Conservation (phyloP, 2,888 invertebrate species). For the Orthonevra nobilis region DNA sequence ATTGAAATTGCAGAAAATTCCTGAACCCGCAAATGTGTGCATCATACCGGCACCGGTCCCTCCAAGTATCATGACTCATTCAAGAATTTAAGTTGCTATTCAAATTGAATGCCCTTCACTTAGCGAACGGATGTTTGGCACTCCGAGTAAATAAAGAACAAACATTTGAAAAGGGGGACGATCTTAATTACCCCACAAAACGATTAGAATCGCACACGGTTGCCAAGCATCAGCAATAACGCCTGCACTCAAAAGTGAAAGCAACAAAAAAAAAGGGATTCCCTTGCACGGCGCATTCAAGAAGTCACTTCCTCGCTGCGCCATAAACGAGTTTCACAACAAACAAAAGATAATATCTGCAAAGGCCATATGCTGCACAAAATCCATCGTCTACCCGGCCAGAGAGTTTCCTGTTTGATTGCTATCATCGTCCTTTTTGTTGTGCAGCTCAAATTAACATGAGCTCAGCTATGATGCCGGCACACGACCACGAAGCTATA, state of each 20-base stretch:
- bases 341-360: conserved; percentile 46
- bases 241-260: conserved; percentile 19
- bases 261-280: conserved; percentile 3
- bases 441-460: conserved; percentile 38
- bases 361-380: conserved; percentile 29
- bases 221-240: conserved; percentile 26
- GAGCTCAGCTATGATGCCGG: conserved; percentile 16
- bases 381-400: conserved; percentile 11
- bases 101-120: not conserved
- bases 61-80: too few species aligned
- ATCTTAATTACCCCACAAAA: conserved; percentile 42
- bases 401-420: conserved; percentile 62
- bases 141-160: not conserved
- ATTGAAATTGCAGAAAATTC: too few species aligned
- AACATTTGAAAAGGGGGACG: conserved; percentile 12
- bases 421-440: conserved; percentile 48
- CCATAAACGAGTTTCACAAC: conserved; percentile 31
- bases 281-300: not conserved
- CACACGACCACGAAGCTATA: conserved; percentile 26
- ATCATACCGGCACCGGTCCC: too few species aligned
- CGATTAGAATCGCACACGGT: conserved; percentile 21
- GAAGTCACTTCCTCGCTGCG: conserved; percentile 52
- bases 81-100: too few species aligned
- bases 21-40: too few species aligned
- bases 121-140: conserved; percentile 1